Conservation (phyloP, 2,797 vertebrate species). For the Scarus forsteni region DNA sequence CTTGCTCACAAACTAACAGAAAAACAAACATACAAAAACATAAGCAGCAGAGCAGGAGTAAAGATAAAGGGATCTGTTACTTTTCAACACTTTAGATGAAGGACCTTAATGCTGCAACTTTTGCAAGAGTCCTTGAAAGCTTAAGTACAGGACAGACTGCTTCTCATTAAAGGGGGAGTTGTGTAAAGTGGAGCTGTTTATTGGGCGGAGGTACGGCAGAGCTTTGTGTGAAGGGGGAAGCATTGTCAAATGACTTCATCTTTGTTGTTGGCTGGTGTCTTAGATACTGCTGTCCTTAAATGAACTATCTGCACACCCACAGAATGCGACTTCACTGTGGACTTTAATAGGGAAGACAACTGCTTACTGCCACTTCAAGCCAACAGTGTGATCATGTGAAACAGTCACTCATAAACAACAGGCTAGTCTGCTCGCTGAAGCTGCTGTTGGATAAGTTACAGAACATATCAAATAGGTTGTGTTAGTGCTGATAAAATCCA, state of each 20-base stretch:
- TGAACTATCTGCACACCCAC: constrained; percentile 37
- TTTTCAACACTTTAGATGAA: not conserved
- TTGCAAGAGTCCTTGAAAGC: constrained; percentile 16
- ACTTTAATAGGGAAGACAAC: constrained; percentile 30
- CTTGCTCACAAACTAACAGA: no score
- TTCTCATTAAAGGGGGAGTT: constrained; percentile 44
- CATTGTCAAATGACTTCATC: constrained; percentile 43
- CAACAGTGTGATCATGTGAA: constrained; percentile 43
- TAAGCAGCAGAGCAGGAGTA: no score
- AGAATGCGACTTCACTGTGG: constrained; percentile 63
- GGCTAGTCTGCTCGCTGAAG: constrained; percentile 19
- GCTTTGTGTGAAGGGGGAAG: constrained; percentile 38
- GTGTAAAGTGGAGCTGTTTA: constrained; percentile 27
- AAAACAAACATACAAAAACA: no score
- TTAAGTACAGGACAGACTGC: constrained; percentile 18
- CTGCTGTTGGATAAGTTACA: not conserved
- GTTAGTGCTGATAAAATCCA: no score
- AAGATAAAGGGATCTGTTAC: not conserved
- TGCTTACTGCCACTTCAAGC: constrained; percentile 39
- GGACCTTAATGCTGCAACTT: constrained; percentile 10
- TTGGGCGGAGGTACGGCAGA: constrained; percentile 34
- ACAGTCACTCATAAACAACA: constrained; percentile 31
- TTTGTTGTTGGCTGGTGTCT: constrained; percentile 58
- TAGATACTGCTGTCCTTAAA: constrained; percentile 47
- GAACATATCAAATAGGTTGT: no score